These are phyloP conservation scores for Heliangelus exortis DNA, from an alignment of 2,797 vertebrate species.

Conservation along the genomic window DNA sequence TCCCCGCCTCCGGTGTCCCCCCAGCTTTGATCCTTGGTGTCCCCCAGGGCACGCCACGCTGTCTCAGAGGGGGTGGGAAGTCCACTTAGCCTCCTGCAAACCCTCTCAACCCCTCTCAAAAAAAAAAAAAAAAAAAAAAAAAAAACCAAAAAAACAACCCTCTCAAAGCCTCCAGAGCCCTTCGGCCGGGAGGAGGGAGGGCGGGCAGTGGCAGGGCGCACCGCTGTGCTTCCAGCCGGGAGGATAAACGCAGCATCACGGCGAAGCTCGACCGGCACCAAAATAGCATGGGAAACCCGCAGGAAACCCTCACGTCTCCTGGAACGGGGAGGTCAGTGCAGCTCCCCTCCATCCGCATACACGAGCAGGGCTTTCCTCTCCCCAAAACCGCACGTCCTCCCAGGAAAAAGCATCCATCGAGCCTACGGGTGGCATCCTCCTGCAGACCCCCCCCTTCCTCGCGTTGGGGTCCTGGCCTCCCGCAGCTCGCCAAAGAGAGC, in stretches of 20 bases:
- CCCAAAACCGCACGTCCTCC: background rate
- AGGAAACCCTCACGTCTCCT: background rate
- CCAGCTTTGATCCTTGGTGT: background rate
- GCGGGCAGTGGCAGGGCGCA: background rate
- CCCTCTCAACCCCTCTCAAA: too few relatives aligned
- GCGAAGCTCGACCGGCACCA: background rate
- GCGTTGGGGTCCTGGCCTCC: background rate
- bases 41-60: background rate
- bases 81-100: rapidly evolving
- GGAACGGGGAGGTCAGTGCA: background rate
- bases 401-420: background rate
- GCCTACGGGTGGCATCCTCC: background rate
- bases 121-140: too few relatives aligned
- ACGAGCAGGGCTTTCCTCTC: background rate
- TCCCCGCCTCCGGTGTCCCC: too few relatives aligned
- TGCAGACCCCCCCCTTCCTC: too few relatives aligned
- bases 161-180: too few relatives aligned
- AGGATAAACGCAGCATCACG: background rate
- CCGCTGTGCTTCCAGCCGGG: background rate
- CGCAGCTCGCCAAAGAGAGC: background rate
- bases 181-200: background rate
- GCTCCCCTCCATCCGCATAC: background rate
- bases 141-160: too few relatives aligned
- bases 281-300: background rate
- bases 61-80: background rate